Percentiles rank a stretch among this genome's conserved stretches.
Conservation (phyloP, 2,888 invertebrate genomes). For the Hartigia nigra region DNA sequence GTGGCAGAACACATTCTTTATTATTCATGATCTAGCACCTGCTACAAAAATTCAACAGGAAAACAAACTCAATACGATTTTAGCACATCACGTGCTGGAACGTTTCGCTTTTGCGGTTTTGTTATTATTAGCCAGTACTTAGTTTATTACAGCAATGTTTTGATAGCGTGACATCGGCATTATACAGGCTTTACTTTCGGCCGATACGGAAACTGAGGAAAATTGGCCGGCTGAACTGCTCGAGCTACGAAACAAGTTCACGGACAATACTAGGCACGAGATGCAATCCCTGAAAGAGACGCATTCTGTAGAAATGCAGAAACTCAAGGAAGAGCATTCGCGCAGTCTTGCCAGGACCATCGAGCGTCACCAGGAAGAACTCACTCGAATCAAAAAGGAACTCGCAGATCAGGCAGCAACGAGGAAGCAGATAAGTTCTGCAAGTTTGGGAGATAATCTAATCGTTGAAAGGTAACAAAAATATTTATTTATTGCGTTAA, state of each 20-base stretch:
- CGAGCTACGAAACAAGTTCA: conserved; percentile 78
- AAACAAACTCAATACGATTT: not conserved
- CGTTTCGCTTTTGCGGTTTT: conserved; percentile 5
- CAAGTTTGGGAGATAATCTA: conserved; percentile 46
- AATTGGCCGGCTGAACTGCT: conserved; percentile 82
- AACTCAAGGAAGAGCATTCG: conserved; percentile 50
- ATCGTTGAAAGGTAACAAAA: conserved; percentile 71
- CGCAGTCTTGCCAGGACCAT: conserved; percentile 39
- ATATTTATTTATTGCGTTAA: not conserved
- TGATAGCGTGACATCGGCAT: conserved; percentile 26
- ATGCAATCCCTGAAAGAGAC: conserved; percentile 70
- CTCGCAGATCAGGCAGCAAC: conserved; percentile 11
- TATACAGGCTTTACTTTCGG: conserved; percentile 75
- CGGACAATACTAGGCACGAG: conserved; percentile 74
- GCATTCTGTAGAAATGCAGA: conserved; percentile 73
- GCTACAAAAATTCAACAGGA: not conserved
- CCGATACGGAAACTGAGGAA: conserved; percentile 76
- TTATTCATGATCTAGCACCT: not conserved
- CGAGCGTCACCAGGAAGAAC: conserved; percentile 49
- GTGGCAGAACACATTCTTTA: not conserved
- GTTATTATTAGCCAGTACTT: conserved; percentile 1
- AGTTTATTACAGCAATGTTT: conserved; percentile 10
- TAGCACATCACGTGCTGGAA: not conserved
- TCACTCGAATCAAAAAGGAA: conserved; percentile 35
- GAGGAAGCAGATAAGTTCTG: not conserved